A percentile compares a stretch with the other conserved stretches of the same genome.
Evolutionary conservation across 2,888 invertebrate species (phyloP).

Genomic region (Crossocerus cetratus): DNA sequence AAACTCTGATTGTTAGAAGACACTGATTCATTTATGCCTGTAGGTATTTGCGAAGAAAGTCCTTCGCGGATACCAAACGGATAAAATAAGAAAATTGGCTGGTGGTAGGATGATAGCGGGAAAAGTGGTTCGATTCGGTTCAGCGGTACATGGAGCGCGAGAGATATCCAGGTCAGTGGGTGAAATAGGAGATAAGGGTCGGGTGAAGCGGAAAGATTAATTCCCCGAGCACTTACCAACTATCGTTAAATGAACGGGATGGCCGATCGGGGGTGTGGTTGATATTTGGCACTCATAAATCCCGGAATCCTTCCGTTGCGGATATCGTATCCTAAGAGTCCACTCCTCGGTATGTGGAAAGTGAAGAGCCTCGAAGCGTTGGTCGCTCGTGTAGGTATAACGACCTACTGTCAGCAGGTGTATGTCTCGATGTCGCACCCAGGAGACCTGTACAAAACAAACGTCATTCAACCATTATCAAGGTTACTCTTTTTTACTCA

Average conservation of each 20-base stretch:
- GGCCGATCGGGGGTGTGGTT: conserved; percentile 92
- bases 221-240: conserved; percentile 84
- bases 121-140: neutral
- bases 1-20: too few relatives aligned
- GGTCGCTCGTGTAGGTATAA: conserved; percentile 89
- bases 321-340: conserved; percentile 87
- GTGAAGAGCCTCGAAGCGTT: conserved; percentile 91
- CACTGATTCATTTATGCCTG: too few relatives aligned
- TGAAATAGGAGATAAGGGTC: conserved; percentile 1
- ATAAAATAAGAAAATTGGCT: too few relatives aligned
- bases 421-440: conserved; percentile 87
- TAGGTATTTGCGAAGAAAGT: too few relatives aligned
- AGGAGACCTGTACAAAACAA: conserved; percentile 81
- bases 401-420: conserved; percentile 86
- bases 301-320: conserved; percentile 86
- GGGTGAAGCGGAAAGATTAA: neutral
- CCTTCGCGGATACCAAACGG: too few relatives aligned
- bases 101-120: neutral
- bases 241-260: conserved; percentile 88
- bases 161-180: neutral
- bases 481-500: too few relatives aligned
- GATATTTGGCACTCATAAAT: conserved; percentile 95
- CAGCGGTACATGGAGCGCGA: neutral
- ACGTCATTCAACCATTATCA: neutral
- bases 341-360: conserved; percentile 92